Conservation (phyloP, 2,797 vertebrate species). For the Notamacropus eugenii region DNA sequence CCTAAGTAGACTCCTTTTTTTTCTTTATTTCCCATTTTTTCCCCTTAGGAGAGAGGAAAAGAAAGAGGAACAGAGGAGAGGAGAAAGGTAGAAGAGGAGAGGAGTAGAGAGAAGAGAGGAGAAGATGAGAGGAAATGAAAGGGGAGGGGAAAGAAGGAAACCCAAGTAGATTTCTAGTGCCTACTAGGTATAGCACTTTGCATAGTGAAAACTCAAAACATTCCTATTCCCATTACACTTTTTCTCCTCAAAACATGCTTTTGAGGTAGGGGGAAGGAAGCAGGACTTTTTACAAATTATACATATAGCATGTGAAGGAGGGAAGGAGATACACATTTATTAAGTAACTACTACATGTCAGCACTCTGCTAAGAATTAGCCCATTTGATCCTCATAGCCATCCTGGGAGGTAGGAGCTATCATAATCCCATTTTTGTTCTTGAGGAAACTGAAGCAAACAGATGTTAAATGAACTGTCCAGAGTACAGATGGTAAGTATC, state of each 20-base stretch:
- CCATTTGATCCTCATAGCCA: not conserved
- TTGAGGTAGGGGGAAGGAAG: not conserved
- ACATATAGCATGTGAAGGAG: not conserved
- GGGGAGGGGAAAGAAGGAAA: not conserved
- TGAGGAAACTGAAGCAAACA: not conserved
- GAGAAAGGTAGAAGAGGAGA: not conserved
- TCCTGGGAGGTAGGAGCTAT: not conserved
- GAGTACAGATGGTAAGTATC: not conserved
- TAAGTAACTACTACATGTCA: not conserved
- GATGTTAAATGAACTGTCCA: not conserved
- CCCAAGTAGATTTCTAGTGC: not conserved
- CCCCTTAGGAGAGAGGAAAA: not conserved
- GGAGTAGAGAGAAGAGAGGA: not conserved
- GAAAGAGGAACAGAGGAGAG: not conserved
- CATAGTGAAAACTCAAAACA: not conserved
- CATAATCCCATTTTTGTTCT: not conserved
- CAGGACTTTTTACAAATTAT: not conserved
- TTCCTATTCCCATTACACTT: not conserved
- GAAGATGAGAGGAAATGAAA: not conserved
- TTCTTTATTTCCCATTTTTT: no score
- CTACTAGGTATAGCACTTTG: not conserved
- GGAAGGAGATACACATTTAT: not conserved
- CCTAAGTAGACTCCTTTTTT: not conserved
- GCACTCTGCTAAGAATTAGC: not conserved
- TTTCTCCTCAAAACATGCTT: not conserved